Percentiles rank a stretch among this genome's conserved stretches.
These are phyloP conservation scores for Dioctria rufipes DNA, from an alignment of 2,888 invertebrate genomes.

Conservation along the genomic window DNA sequence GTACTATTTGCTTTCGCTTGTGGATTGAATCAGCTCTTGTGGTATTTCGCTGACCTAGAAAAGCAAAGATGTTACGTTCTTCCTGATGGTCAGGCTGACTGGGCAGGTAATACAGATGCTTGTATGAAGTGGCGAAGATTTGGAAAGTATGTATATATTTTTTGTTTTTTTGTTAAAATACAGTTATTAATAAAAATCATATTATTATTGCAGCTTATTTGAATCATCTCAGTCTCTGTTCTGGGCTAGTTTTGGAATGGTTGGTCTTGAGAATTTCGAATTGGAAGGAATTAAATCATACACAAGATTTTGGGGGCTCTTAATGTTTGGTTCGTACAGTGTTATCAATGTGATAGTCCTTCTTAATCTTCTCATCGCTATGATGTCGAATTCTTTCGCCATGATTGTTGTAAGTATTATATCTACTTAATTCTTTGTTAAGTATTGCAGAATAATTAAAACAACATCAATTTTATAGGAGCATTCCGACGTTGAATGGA, in stretches of 20 bases:
- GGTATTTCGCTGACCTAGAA: slow-evolving; percentile 94
- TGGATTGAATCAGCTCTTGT: slow-evolving; percentile 91
- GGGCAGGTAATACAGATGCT: slow-evolving; percentile 82
- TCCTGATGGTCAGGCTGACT: slow-evolving; percentile 81
- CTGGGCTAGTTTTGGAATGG: slow-evolving; percentile 96
- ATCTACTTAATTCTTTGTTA: background rate
- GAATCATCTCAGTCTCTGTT: slow-evolving; percentile 96
- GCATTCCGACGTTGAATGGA: slow-evolving; percentile 97
- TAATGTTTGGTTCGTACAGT: slow-evolving; percentile 97
- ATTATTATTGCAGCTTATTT: slow-evolving; percentile 79
- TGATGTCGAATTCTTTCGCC: slow-evolving; percentile 98
- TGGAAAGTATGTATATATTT: slow-evolving; percentile 78
- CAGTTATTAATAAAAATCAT: background rate
- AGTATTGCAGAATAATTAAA: background rate
- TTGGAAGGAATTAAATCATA: slow-evolving; percentile 89
- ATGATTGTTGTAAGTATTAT: slow-evolving; percentile 83
- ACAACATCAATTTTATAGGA: slow-evolving; percentile 75
- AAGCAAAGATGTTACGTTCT: slow-evolving; percentile 82
- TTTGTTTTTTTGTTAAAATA: background rate
- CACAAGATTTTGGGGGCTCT: slow-evolving; percentile 94
- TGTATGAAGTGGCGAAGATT: slow-evolving; percentile 91
- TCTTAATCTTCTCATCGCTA: slow-evolving; percentile 94
- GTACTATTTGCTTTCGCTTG: slow-evolving; percentile 94
- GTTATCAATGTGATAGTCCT: slow-evolving; percentile 96
- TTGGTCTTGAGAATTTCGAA: slow-evolving; percentile 91